Evolutionary conservation across 1,140 invertebrate species (phyloP).

Genomic region (Cyphomyrmex costatus): DNA sequence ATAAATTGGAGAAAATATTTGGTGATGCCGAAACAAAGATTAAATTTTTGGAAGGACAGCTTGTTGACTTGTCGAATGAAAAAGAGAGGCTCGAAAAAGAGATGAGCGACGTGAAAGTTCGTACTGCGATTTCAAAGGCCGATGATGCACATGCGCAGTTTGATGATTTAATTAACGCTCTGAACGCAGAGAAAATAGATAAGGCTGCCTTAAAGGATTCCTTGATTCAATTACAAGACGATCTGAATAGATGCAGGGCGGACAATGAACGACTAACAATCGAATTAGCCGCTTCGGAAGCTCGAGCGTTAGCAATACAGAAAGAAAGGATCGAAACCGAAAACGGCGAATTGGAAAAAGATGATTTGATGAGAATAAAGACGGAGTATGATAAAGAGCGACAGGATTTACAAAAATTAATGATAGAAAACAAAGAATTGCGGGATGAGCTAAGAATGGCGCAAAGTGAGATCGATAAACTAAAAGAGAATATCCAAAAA

Average conservation of each 20-base stretch:
- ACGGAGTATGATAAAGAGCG: constrained; percentile 34
- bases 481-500: constrained; percentile 13
- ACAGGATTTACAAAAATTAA: constrained; percentile 54
- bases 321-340: constrained; percentile 22
- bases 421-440: constrained; percentile 48
- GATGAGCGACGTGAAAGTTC: not conserved
- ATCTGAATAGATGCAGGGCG: constrained; percentile 58
- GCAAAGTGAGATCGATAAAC: not conserved
- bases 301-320: constrained; percentile 15
- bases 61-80: constrained; percentile 53
- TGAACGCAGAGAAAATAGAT: constrained; percentile 30
- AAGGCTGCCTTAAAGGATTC: constrained; percentile 54
- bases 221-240: constrained; percentile 58
- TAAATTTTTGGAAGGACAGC: constrained; percentile 46
- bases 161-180: constrained; percentile 45
- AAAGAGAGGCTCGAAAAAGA: constrained; percentile 55
- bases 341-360: constrained; percentile 52
- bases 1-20: constrained; percentile 58
- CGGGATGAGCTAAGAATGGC: not conserved
- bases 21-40: constrained; percentile 35
- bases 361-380: constrained; percentile 33
- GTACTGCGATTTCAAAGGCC: constrained; percentile 22
- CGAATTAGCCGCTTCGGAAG: constrained; percentile 35
- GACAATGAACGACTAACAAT: constrained; percentile 61
- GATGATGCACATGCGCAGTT: constrained; percentile 29